Base-by-base conservation (phyloP, 2,113 vertebrate species). In the Reinhardtius hippoglossoides region DNA sequence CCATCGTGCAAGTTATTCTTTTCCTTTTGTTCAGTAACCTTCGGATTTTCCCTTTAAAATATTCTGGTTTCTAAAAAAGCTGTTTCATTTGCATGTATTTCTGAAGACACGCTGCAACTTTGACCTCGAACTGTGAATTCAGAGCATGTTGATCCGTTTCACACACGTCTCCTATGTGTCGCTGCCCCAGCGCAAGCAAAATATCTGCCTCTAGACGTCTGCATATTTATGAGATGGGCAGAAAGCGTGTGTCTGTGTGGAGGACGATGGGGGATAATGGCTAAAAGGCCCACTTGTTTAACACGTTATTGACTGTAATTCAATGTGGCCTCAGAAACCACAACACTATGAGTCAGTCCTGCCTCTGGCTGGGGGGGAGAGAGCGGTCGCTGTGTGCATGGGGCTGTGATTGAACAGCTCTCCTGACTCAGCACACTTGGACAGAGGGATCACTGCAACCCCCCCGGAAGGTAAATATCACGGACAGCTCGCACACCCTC, bases 351-450 rank as follows among this genome's bases (percentile, higher is more conserved):
- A 57, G 13, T 57, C 56, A 57, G 24, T 26, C n/a, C 9, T 24
- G 21, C 12, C 9, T 55, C 21, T 52, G 50, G 50, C 50, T 1
- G n/a, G 23, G 48, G n/a, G 48, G 18, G 18, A n/a, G 18, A 52
- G n/a, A 55, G n/a, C 21, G n/a, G n/a, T 55, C 52, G 10, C 52
- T 56, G 50, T 52, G 50, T 2, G 18, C 7, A 20, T 6, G 50
- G 48, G 50, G 50, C 44, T n/a, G 54, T 13, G 54, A 56, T 24
- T 56, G 21, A 56, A 55, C 48, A 27, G 40, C 23, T 50, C 56
- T 75, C 69, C 80, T 82, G 86, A 83, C 37, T 82, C 82, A 70
- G 82, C 78, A 67, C 24, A 58, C 60, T 6, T 6, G 31, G 56
- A 62, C 18, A 62, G 75, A 83, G 37, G 71, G 65, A 61, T 60